Evolutionary conservation across 53 echinoderm and acorn worm species (phyloP).

Genomic region (Holothuria scabra): DNA sequence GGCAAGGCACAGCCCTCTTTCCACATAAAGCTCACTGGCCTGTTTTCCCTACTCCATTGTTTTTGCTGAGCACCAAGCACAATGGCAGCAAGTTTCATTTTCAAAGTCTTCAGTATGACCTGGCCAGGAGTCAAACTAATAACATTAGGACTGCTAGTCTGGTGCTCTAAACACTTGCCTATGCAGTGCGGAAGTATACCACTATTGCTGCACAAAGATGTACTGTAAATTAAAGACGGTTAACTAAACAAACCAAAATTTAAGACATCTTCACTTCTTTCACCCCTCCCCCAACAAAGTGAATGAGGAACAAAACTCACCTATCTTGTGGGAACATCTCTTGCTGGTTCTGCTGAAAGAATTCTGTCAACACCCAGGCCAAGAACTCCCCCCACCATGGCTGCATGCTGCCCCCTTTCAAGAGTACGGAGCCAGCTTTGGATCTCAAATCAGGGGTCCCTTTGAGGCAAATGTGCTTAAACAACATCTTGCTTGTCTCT

Average conservation of each 20-base stretch:
- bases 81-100: too few relatives aligned
- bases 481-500: slow-evolving; percentile 85
- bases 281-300: background rate
- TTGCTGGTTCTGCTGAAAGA: slow-evolving; percentile 84
- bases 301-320: slow-evolving; percentile 38
- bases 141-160: too few relatives aligned
- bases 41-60: too few relatives aligned
- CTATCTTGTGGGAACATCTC: slow-evolving; percentile 90
- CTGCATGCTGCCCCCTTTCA: slow-evolving; percentile 77
- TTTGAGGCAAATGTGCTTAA: slow-evolving; percentile 90
- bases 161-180: too few relatives aligned
- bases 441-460: slow-evolving; percentile 85
- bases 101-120: too few relatives aligned
- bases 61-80: too few relatives aligned
- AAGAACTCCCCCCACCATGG: slow-evolving; percentile 99
- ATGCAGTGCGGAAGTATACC: too few relatives aligned
- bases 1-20: too few relatives aligned
- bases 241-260: background rate
- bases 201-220: too few relatives aligned
- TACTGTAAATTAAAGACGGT: background rate
- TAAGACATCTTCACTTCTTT: background rate
- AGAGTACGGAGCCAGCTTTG: slow-evolving; percentile 78
- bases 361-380: slow-evolving; percentile 90
- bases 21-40: too few relatives aligned
- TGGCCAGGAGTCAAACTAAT: too few relatives aligned